These are phyloP conservation scores for Asbolus verrucosus DNA, from an alignment of 1,140 invertebrate genomes.

Conservation along the genomic window DNA sequence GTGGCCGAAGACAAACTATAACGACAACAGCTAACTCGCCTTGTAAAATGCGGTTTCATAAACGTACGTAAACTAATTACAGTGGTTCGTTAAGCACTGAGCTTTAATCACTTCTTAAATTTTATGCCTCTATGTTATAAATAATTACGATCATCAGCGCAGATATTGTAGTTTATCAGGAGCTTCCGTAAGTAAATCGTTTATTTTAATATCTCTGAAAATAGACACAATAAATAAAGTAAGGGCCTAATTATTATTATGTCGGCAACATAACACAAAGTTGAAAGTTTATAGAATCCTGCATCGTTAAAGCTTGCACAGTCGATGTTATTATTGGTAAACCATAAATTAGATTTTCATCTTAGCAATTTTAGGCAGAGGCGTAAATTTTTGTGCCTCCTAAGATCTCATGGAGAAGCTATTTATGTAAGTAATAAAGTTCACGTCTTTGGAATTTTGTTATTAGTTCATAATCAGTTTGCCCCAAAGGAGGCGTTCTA, in stretches of 20 bases:
- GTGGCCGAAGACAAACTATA: conserved; percentile 26
- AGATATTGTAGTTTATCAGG: no score
- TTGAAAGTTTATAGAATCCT: no score
- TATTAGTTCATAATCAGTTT: conserved; percentile 35
- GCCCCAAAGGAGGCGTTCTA: conserved; percentile 22
- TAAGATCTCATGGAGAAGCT: not conserved
- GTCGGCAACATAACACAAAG: no score
- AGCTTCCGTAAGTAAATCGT: no score
- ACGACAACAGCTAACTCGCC: not conserved
- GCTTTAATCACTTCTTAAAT: not conserved
- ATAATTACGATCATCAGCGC: no score
- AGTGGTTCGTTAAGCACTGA: not conserved
- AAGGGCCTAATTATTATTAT: no score
- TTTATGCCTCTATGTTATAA: no score
- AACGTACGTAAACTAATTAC: conserved; percentile 12
- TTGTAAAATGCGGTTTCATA: conserved; percentile 2
- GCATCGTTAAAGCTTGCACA: no score
- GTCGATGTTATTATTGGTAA: not conserved
- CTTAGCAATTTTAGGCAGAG: not conserved
- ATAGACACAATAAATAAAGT: no score
- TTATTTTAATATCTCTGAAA: no score
- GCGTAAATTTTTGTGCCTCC: conserved; percentile 19
- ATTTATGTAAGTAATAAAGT: conserved; percentile 26
- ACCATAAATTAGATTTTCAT: conserved; percentile 4
- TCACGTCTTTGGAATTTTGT: conserved; percentile 24